Percentiles rank a stretch among this genome's conserved stretches.
These are phyloP conservation scores for Vanacampus margaritifer DNA, from an alignment of 2,113 vertebrate genomes.

Conservation along the genomic window DNA sequence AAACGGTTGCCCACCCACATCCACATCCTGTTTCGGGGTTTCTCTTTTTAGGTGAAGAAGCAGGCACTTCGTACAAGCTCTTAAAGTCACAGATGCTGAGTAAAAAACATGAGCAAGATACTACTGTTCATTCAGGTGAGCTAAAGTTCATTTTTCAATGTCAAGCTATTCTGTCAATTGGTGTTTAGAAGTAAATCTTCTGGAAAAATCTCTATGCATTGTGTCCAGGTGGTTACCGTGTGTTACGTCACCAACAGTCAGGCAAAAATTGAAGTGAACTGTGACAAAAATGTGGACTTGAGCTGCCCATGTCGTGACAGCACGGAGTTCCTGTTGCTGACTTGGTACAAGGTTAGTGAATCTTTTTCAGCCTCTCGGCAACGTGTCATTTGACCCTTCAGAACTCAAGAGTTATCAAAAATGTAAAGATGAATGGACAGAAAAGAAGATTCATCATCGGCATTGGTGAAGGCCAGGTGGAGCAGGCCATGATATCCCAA, in stretches of 20 bases:
- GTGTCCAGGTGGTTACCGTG: slow-evolving; percentile 44
- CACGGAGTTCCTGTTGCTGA: slow-evolving; percentile 24
- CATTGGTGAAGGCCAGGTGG: accelerated
- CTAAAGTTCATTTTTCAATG: not conserved
- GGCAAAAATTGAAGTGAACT: not conserved
- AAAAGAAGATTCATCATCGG: not conserved
- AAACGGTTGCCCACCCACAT: no score
- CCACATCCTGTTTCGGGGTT: no score
- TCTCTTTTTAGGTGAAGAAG: slow-evolving; percentile 2
- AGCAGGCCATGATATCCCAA: accelerated
- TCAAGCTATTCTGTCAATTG: not conserved
- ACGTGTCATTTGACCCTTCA: not conserved
- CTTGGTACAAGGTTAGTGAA: slow-evolving; percentile 62
- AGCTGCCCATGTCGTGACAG: not conserved
- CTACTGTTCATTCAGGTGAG: slow-evolving; percentile 44
- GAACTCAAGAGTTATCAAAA: not conserved
- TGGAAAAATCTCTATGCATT: not conserved
- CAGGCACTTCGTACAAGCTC: not conserved
- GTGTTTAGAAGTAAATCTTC: not conserved
- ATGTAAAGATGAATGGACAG: not conserved
- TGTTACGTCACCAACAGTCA: slow-evolving; percentile 9
- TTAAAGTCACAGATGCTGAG: not conserved
- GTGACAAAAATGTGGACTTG: slow-evolving; percentile 3
- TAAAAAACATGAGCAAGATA: slow-evolving; percentile 22
- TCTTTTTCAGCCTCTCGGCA: not conserved